A percentile compares a stretch with the other conserved stretches of the same genome.
These are phyloP conservation scores for Habropoda laboriosa DNA, from an alignment of 1,140 invertebrate genomes.

Conservation along the genomic window DNA sequence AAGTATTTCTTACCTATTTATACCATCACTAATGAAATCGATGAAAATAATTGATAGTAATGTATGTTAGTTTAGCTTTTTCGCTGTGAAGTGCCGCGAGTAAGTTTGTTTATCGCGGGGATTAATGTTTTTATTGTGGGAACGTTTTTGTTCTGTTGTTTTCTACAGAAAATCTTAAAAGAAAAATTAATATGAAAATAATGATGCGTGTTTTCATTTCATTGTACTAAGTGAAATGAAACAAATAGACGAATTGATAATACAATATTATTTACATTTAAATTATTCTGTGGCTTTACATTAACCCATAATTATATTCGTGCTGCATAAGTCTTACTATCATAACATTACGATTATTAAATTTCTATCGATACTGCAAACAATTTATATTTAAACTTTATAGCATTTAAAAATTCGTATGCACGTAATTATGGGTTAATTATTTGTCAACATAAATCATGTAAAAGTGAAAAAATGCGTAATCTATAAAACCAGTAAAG, in stretches of 20 bases:
- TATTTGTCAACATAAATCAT: background rate
- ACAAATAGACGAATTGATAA: background rate
- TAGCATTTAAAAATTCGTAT: background rate
- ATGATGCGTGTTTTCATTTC: background rate
- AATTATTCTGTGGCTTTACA: background rate
- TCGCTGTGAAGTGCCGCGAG: slow-evolving; percentile 41
- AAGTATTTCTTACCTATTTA: slow-evolving; percentile 44
- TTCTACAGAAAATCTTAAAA: background rate
- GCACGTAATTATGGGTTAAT: slow-evolving; percentile 15
- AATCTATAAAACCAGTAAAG: background rate
- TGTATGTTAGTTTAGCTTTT: slow-evolving; percentile 18
- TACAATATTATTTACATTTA: background rate
- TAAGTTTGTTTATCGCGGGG: slow-evolving; percentile 10
- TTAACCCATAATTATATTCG: slow-evolving; percentile 27
- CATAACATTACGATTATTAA: background rate
- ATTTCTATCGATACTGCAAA: background rate
- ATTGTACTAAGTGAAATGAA: background rate
- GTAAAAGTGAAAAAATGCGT: background rate
- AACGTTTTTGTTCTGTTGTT: slow-evolving; percentile 21
- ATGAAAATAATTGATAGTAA: slow-evolving; percentile 13
- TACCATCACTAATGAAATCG: background rate
- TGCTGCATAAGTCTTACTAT: background rate
- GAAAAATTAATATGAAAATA: background rate
- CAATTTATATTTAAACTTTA: background rate
- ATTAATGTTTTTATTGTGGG: slow-evolving; percentile 1